These are phyloP conservation scores for Beris morrisii DNA, from an alignment of 2,888 invertebrate genomes.

Conservation along the genomic window DNA sequence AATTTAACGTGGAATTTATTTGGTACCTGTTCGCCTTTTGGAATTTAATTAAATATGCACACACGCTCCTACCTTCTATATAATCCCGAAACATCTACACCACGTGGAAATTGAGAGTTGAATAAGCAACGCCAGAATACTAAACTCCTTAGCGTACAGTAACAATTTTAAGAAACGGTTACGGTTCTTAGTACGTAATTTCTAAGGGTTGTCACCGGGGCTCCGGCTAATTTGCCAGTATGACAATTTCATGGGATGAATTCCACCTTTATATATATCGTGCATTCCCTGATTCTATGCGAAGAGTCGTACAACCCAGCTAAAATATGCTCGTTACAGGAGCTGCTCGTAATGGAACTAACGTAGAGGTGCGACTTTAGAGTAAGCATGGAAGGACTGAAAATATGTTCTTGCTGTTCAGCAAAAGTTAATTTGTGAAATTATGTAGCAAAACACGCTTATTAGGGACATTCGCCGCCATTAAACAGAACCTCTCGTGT, in stretches of 20 bases:
- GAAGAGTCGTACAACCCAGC: conserved; percentile 15
- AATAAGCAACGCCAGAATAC: too few species aligned
- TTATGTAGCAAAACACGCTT: conserved; percentile 36
- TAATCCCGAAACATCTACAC: conserved; percentile 9
- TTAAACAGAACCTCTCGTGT: background rate
- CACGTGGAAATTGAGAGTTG: background rate
- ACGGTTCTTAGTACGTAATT: conserved; percentile 9
- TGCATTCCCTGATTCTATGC: conserved; percentile 23
- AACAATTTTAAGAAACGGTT: background rate
- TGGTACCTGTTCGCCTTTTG: conserved; percentile 13
- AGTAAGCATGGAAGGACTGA: background rate
- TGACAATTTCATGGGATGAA: conserved; percentile 34
- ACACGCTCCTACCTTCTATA: background rate
- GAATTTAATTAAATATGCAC: conserved; percentile 29
- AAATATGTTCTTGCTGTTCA: conserved; percentile 12
- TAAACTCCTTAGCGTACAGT: background rate
- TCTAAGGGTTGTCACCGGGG: conserved; percentile 14
- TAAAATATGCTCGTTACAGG: conserved; percentile 8
- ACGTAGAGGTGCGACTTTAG: background rate
- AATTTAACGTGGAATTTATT: conserved; percentile 7
- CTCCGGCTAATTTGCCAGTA: conserved; percentile 35
- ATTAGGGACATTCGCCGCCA: conserved; percentile 24
- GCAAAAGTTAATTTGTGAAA: conserved; percentile 37
- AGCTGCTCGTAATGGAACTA: background rate
- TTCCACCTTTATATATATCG: conserved; percentile 35